Percentiles rank a stretch among this genome's conserved stretches.
Conservation (phyloP, 2,888 invertebrate genomes). For the Unio delphinus region DNA sequence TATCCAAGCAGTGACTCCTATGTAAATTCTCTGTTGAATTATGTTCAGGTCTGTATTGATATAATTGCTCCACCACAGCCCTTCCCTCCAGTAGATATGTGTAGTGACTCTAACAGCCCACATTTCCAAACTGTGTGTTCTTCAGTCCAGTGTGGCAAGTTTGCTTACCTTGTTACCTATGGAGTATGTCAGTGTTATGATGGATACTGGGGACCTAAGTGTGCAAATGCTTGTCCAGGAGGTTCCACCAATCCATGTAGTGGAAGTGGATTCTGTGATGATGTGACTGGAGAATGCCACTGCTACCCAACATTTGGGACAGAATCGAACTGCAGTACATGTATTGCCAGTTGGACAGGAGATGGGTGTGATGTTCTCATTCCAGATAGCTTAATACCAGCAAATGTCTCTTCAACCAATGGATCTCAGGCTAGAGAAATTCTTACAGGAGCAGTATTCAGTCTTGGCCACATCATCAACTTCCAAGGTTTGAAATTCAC, state of each 20-base stretch:
- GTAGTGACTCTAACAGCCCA: conserved; percentile 19
- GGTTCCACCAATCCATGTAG: conserved; percentile 28
- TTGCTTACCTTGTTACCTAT: conserved; percentile 19
- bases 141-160: conserved; percentile 30
- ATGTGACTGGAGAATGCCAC: conserved; percentile 23
- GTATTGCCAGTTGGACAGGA: conserved; percentile 33
- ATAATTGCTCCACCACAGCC: conserved; percentile 17
- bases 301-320: conserved; percentile 26
- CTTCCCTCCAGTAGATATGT: conserved; percentile 30
- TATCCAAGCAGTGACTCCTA: conserved; percentile 8
- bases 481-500: conserved; percentile 18
- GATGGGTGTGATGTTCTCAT: conserved; percentile 18
- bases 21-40: conserved; percentile 24
- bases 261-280: conserved; percentile 30
- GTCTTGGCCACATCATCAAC: conserved; percentile 23
- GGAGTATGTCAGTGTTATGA: conserved; percentile 26
- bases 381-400: not conserved
- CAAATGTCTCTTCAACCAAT: not conserved
- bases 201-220: conserved; percentile 44
- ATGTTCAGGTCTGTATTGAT: conserved; percentile 32
- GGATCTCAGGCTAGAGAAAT: not conserved
- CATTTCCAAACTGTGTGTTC: conserved; percentile 18
- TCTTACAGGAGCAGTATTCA: conserved; percentile 23
- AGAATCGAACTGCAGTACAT: conserved; percentile 24
- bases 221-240: conserved; percentile 34